Conservation (phyloP, 2,888 invertebrate species). For the Nineta flava region DNA sequence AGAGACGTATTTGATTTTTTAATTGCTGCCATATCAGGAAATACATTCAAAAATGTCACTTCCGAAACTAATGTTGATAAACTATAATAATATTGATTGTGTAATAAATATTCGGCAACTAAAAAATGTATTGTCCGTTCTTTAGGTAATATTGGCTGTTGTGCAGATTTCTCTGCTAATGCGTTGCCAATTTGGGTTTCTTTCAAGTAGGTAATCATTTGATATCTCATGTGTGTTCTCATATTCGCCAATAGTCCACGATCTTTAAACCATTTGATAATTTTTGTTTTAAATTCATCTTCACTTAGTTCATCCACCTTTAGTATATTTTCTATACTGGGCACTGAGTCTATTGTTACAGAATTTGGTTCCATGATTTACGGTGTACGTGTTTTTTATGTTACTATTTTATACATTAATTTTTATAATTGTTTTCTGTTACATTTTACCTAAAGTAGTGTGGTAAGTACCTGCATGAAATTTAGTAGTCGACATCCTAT, state of each 20-base stretch:
- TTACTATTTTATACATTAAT: too few relatives aligned
- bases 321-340: neutral
- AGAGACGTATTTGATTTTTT: neutral
- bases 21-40: neutral
- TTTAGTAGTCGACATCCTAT: too few relatives aligned
- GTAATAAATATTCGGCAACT: constrained; percentile 41
- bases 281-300: constrained; percentile 38
- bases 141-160: constrained; percentile 31
- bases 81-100: constrained; percentile 38
- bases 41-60: constrained; percentile 31
- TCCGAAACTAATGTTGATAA: constrained; percentile 44
- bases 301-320: constrained; percentile 18
- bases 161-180: constrained; percentile 17
- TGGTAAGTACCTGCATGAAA: too few relatives aligned
- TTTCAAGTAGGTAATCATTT: constrained; percentile 38
- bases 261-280: constrained; percentile 40
- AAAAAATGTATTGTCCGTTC: constrained; percentile 43
- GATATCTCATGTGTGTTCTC: constrained; percentile 38
- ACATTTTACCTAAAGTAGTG: too few relatives aligned
- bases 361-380: too few relatives aligned
- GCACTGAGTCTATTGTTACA: too few relatives aligned
- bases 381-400: too few relatives aligned
- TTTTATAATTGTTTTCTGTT: too few relatives aligned
- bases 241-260: constrained; percentile 41
- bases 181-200: constrained; percentile 27